Conservation (phyloP, 2,888 invertebrate species). For the Ormyrus pomaceus region DNA sequence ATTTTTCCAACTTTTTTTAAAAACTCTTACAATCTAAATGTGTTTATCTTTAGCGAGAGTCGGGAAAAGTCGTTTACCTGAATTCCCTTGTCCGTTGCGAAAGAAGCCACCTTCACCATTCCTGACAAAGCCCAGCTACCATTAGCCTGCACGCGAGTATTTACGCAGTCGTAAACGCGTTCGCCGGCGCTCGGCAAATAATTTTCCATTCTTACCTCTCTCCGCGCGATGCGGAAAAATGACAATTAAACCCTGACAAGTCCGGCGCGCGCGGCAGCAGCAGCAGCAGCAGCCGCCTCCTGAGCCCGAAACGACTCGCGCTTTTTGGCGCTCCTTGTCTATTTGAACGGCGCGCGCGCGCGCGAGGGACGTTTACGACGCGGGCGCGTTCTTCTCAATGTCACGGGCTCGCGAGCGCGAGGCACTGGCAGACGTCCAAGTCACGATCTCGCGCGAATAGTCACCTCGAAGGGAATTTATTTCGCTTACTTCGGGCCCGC, state of each 20-base stretch:
- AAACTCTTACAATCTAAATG: too few relatives aligned
- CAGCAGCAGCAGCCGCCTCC: background rate
- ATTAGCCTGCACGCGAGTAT: background rate
- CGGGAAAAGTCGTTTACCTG: background rate
- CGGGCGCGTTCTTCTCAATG: constrained; percentile 43
- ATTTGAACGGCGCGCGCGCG: background rate
- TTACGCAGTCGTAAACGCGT: constrained; percentile 23
- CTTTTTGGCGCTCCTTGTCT: background rate
- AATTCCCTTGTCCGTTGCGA: too few relatives aligned
- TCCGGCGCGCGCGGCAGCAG: background rate
- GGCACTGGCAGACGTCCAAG: constrained; percentile 40
- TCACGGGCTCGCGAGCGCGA: constrained; percentile 16
- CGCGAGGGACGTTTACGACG: constrained; percentile 35
- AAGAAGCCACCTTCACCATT: too few relatives aligned
- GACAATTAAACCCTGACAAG: constrained; percentile 19
- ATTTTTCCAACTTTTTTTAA: too few relatives aligned
- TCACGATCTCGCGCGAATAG: constrained; percentile 46
- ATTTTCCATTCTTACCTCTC: constrained; percentile 20
- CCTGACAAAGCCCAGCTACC: too few relatives aligned
- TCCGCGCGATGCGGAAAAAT: constrained; percentile 15
- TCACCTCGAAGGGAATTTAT: constrained; percentile 47
- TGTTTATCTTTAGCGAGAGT: background rate
- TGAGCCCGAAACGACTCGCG: constrained; percentile 27
- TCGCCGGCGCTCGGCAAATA: constrained; percentile 3
- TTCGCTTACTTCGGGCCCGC: background rate